Base-by-base conservation (phyloP, 2,888 invertebrate species). In the Dermolepida albohirtum region DNA sequence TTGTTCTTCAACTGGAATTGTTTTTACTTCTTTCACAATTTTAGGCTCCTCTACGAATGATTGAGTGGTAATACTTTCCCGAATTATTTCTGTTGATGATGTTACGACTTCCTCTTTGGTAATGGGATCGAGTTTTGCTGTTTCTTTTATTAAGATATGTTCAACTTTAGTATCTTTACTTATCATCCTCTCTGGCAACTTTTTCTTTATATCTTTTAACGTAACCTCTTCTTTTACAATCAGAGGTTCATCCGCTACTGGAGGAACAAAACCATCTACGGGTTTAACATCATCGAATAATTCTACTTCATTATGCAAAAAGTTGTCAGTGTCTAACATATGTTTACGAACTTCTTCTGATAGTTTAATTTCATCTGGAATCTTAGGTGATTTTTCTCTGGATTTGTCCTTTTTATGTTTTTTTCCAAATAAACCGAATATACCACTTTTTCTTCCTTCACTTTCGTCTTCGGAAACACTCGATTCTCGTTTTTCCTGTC, bases 251-350 rank as follows among this genome's bases (percentile, higher is more conserved):
- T 59, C 44, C 12, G 59, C 22, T 51, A 34, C 6, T 34, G 34
- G 6, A 34, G 34, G 8, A 34, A n/a, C n/a, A 27, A 43, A 59
- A 41, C 66, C 66, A 7, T 43, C 40, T 14, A 69, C 40, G 5
- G 75, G 75, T 63, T 72, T 68, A 11, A 72, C 74, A 50, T 75
- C 75, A 27, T 75, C 68, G 50, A 72, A 73, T 10, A 66, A 52
- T 67, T 65, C 66, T 43, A 79, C 70, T 74, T 79, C 79, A 52
- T 75, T 73, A 41, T 72, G 57, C 11, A 79, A 64, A 47, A 79
- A 79, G 17, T 78, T 70, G 44, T 70, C 72, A 2, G 76, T 76
- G 7, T 74, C 70, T 5, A 71, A 66, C 70, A 77, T 76, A 29
- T 64, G 57, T 51, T 65, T 64, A 40, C 51, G 65, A 11, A 29